Evolutionary conservation across 1,140 invertebrate species (phyloP), one percentile per base, ranked within the genome.

Genomic region (Drosophila teissieri): DNA sequence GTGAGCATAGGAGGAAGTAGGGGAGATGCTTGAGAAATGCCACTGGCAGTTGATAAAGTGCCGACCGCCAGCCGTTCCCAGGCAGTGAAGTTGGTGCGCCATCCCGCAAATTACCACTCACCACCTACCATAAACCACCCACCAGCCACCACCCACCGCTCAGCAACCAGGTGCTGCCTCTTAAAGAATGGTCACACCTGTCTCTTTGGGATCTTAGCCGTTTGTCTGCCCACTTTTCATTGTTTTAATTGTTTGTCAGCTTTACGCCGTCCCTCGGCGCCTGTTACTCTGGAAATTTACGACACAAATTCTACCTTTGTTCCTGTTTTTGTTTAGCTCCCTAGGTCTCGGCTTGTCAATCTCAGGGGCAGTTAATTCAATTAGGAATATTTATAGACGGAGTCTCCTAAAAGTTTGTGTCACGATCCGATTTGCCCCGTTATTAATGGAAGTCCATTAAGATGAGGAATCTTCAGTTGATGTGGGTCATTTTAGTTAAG

Each of bases 231-330:
- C 63, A 67, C 63, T 67, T 67, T 44, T 67, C 55, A 60, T 67
- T 60, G 63, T 67, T 67, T 67, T 51, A 67, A 67, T 67, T 67
- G 63, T 67, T 60, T 51, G 63, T 40, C 63, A 44, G 37, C 55
- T 17, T 44, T 60, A n/a, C 46, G 44, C 36, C 39, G 8, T 5
- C 14, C 36, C 53, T 27, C 8, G 3, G 10, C 7, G 8, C 14
- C 22, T 17, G 1, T 12, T 24, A n/a, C 37, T 67, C 6, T 37
- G 44, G 24, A 67, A 67, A 46, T 67, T 58, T 67, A 67, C 63
- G 63, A 58, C 63, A 51, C 46, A 44, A 58, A 67, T 48, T 58
- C 17, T 34, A 22, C 36, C 27, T 40, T 36, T 45, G 54, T 31
- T 49, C n/a, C n/a, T 42, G 24, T 40, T 24, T 34, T 17, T 63